Evolutionary conservation across 2,888 invertebrate genomes (phyloP).

Genomic region (Drosophila testacea): DNA sequence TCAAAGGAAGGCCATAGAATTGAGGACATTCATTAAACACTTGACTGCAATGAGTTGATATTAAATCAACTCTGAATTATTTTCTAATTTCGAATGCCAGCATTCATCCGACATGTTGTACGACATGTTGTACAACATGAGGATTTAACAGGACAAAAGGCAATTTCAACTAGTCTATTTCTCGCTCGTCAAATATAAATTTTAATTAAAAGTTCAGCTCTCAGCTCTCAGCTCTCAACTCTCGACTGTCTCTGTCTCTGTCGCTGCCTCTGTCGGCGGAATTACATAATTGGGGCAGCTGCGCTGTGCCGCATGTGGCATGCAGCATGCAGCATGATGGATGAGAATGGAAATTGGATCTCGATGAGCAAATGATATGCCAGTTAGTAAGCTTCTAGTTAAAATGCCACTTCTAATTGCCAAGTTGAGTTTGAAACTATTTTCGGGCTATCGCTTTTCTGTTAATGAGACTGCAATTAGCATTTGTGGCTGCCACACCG

Average conservation of each 20-base stretch:
- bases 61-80: constrained; percentile 26
- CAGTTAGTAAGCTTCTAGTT: neutral
- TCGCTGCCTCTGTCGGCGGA: neutral
- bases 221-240: constrained; percentile 8
- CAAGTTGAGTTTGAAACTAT: neutral
- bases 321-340: constrained; percentile 36
- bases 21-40: constrained; percentile 55
- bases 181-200: constrained; percentile 8
- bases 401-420: neutral
- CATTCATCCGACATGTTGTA: constrained; percentile 2
- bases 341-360: constrained; percentile 11
- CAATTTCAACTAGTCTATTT: constrained; percentile 1
- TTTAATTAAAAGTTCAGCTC: constrained; percentile 62
- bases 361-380: constrained; percentile 11
- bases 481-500: constrained; percentile 8
- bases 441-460: neutral
- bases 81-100: constrained; percentile 21
- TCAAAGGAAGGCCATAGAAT: neutral
- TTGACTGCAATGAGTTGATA: constrained; percentile 24
- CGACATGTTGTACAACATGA: constrained; percentile 11
- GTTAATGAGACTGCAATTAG: constrained; percentile 47
- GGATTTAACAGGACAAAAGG: constrained; percentile 1
- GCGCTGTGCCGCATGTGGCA: constrained; percentile 11
- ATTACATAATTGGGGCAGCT: constrained; percentile 47
- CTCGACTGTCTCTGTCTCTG: no score